These are phyloP conservation scores for Musca domestica DNA, from an alignment of 1,140 invertebrate species.

Conservation along the genomic window DNA sequence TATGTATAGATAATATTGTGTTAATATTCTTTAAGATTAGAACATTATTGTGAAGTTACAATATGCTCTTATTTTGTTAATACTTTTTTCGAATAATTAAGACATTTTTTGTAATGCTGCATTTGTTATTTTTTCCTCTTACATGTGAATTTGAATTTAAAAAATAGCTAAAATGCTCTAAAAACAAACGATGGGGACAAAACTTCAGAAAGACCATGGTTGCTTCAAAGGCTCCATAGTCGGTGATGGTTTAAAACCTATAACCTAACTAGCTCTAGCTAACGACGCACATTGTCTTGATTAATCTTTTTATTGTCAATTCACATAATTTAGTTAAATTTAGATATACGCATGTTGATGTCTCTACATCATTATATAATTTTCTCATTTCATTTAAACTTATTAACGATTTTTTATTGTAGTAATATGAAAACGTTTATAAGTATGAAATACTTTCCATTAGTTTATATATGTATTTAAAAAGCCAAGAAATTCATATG, in stretches of 20 bases:
- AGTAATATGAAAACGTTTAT: not conserved
- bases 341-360: not conserved
- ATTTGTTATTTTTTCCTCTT: conserved; percentile 3
- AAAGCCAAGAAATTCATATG: not conserved
- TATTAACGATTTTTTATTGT: conserved; percentile 2
- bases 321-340: conserved; percentile 7
- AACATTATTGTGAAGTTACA: no score
- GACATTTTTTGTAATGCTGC: conserved; percentile 13
- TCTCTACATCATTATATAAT: conserved; percentile 2
- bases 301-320: not conserved
- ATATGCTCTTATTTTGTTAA: no score
- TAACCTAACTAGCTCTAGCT: not conserved
- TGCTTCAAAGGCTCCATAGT: not conserved
- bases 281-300: conserved; percentile 4
- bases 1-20: no score
- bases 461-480: conserved; percentile 15
- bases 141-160: not conserved
- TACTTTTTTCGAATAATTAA: conserved; percentile 7
- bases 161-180: conserved; percentile 6
- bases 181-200: not conserved
- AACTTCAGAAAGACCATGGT: no score
- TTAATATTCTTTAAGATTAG: no score
- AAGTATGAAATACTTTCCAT: conserved; percentile 21
- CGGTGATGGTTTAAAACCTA: conserved; percentile 8
- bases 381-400: not conserved